Percentiles rank a stretch among this genome's conserved stretches.
phyloP scores from a whole-genome alignment of 2,888 invertebrate genomes.

The Melinaea marsaeus region DNA sequence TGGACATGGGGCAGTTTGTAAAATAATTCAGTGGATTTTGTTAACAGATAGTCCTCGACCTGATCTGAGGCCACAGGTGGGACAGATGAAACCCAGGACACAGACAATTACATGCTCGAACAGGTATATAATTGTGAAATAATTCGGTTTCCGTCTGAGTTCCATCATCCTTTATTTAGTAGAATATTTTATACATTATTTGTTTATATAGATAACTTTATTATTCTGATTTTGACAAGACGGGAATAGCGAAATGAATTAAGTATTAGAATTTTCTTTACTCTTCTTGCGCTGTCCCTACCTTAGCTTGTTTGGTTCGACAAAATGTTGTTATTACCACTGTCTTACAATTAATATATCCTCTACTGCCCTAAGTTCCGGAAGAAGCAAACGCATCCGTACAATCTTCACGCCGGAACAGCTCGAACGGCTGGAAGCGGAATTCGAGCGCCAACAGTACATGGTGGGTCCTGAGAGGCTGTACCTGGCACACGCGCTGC shows the following conservation, averaged over 20 bases:
- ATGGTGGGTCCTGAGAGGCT: slow-evolving; percentile 98
- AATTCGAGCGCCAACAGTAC: slow-evolving; percentile 97
- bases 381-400: slow-evolving; percentile 90
- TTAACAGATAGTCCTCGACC: slow-evolving; percentile 61
- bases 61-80: slow-evolving; percentile 52
- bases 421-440: slow-evolving; percentile 93
- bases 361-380: slow-evolving; percentile 53
- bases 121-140: slow-evolving; percentile 41
- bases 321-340: too few relatives aligned
- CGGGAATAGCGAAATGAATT: too few relatives aligned
- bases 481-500: slow-evolving; percentile 92
- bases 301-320: too few relatives aligned
- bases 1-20: not conserved
- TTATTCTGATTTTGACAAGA: too few relatives aligned
- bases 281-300: too few relatives aligned
- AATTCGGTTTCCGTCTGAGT: not conserved
- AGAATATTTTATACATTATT: too few relatives aligned
- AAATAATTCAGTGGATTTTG: slow-evolving; percentile 1
- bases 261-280: too few relatives aligned
- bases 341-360: too few relatives aligned
- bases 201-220: too few relatives aligned
- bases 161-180: too few relatives aligned
- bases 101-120: slow-evolving; percentile 60
- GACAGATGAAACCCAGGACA: slow-evolving; percentile 53
- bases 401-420: slow-evolving; percentile 99